Evolutionary conservation across 2,797 vertebrate species (phyloP).

Genomic region (Dendrocincla tyrannina): DNA sequence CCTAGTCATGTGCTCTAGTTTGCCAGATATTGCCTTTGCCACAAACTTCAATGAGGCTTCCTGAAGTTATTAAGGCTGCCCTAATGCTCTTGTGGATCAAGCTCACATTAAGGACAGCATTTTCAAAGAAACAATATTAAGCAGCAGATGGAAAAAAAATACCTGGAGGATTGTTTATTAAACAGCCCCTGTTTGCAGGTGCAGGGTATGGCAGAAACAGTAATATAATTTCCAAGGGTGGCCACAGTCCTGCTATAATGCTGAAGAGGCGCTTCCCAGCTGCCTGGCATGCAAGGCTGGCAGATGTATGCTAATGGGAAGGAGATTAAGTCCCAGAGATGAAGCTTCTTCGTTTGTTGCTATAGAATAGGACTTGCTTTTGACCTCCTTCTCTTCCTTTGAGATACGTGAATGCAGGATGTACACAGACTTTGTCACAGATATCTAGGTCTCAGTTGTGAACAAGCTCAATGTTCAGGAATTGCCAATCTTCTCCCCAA

Average conservation of each 20-base stretch:
- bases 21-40: neutral
- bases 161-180: neutral
- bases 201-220: neutral
- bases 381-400: neutral
- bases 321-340: neutral
- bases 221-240: neutral
- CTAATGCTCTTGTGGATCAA: neutral
- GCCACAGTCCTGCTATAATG: neutral
- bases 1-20: neutral
- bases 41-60: neutral
- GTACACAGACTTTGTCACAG: neutral
- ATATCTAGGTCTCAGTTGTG: neutral
- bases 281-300: neutral
- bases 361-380: neutral
- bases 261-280: neutral
- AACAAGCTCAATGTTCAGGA: neutral
- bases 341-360: neutral
- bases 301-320: neutral
- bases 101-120: neutral
- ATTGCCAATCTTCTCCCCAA: neutral
- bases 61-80: neutral
- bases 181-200: neutral
- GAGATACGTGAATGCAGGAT: neutral
- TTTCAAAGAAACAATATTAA: neutral
- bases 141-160: neutral